Percentiles rank a stretch among this genome's conserved stretches.
phyloP scores from a whole-genome alignment of 1,140 invertebrate genomes.

The Aphelinus certus region DNA sequence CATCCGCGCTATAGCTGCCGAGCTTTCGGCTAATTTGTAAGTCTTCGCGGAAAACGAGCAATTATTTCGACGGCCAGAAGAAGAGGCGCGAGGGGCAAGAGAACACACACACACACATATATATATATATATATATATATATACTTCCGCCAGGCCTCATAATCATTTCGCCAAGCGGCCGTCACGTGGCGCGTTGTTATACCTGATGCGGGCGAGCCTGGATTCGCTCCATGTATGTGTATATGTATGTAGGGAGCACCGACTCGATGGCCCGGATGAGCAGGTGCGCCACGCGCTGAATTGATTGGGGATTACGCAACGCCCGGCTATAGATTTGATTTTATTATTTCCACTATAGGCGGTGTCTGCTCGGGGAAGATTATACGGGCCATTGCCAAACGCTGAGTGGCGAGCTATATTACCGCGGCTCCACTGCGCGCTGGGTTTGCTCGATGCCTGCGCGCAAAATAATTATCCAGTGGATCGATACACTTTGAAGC shows the following conservation, averaged over 20 bases:
- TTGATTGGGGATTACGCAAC: background rate
- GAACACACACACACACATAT: background rate
- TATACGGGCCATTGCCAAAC: too few relatives aligned
- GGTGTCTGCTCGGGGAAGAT: too few relatives aligned
- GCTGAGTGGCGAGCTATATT: too few relatives aligned
- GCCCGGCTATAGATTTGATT: background rate
- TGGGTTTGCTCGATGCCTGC: too few relatives aligned
- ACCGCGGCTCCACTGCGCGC: too few relatives aligned
- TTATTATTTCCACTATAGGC: too few relatives aligned
- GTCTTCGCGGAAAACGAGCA: slow-evolving; percentile 33
- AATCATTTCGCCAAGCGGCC: background rate
- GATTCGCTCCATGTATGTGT: background rate
- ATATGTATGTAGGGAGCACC: background rate
- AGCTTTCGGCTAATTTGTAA: slow-evolving; percentile 34
- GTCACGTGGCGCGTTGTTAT: too few relatives aligned
- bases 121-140: slow-evolving; percentile 3
- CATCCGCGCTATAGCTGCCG: background rate
- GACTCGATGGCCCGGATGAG: background rate
- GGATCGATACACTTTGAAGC: too few relatives aligned
- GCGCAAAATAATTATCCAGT: too few relatives aligned
- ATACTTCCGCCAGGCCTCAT: slow-evolving; percentile 2
- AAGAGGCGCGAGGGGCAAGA: background rate
- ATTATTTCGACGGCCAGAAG: slow-evolving; percentile 28
- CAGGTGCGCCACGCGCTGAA: too few relatives aligned
- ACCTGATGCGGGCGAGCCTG: too few relatives aligned